A percentile compares a stretch with the other conserved stretches of the same genome.
Evolutionary conservation across 2,888 invertebrate genomes (phyloP).

Genomic region (Trichogramma evanescens): DNA sequence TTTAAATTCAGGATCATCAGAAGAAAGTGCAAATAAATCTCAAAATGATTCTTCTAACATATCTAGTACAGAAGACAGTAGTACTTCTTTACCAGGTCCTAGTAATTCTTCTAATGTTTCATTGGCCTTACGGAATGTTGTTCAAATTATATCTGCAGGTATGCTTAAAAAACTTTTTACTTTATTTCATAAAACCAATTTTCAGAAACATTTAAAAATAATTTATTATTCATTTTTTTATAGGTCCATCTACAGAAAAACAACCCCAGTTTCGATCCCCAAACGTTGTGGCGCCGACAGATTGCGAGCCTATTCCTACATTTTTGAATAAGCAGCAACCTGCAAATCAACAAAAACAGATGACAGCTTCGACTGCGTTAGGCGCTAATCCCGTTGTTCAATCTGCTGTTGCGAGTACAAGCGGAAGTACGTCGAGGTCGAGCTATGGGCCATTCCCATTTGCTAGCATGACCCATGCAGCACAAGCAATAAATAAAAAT

Average conservation of each 20-base stretch:
- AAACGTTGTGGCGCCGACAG: conserved; percentile 81
- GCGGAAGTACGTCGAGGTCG: conserved; percentile 36
- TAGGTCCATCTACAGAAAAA: conserved; percentile 43
- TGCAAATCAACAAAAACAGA: conserved; percentile 32
- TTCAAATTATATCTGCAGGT: conserved; percentile 44
- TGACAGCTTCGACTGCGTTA: conserved; percentile 25
- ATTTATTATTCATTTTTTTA: conserved; percentile 14
- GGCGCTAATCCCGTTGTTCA: conserved; percentile 33
- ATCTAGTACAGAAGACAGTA: conserved; percentile 34
- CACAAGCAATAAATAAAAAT: conserved; percentile 69
- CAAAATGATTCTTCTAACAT: conserved; percentile 36
- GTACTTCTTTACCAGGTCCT: conserved; percentile 41
- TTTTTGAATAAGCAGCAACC: conserved; percentile 28
- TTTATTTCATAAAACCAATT: background rate
- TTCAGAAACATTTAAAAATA: background rate
- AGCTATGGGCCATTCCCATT: conserved; percentile 70
- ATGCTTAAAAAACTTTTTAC: conserved; percentile 5
- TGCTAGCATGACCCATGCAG: conserved; percentile 82
- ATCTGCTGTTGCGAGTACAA: conserved; percentile 43
- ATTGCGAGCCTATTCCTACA: conserved; percentile 57
- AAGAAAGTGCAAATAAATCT: conserved; percentile 39
- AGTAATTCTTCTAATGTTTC: conserved; percentile 41
- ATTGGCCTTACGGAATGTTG: conserved; percentile 40
- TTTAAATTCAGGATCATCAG: conserved; percentile 51
- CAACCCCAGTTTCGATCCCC: conserved; percentile 65